Percentiles rank a stretch among this genome's conserved stretches.
Evolutionary conservation across 2,797 vertebrate genomes (phyloP).

Genomic region (Pteropus rufus): DNA sequence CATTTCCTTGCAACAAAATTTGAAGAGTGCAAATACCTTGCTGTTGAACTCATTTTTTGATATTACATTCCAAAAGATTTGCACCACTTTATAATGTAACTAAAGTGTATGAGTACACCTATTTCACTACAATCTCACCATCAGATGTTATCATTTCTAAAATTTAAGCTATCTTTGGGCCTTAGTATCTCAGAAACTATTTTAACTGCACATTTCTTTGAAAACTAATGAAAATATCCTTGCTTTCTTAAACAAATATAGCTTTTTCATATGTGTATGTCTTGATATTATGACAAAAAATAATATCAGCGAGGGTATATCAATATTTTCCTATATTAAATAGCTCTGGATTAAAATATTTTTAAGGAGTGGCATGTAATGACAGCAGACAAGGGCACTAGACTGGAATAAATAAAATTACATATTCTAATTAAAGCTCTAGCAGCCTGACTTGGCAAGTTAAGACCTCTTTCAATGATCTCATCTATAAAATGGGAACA

Average conservation of each 20-base stretch:
- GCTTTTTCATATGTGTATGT: neutral
- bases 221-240: constrained; percentile 25
- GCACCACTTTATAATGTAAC: neutral
- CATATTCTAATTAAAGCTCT: constrained; percentile 29
- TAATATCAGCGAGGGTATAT: neutral
- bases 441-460: neutral
- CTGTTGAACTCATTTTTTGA: neutral
- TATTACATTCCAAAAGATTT: constrained; percentile 26
- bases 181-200: neutral
- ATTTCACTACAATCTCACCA: constrained; percentile 8
- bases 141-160: constrained; percentile 32
- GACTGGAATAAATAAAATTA: constrained; percentile 20
- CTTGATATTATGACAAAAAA: too few relatives aligned
- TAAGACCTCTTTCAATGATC: neutral
- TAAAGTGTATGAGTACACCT: neutral
- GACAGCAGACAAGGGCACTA: neutral
- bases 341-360: neutral
- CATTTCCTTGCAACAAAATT: neutral
- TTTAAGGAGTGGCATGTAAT: neutral
- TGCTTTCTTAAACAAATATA: constrained; percentile 13
- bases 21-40: neutral
- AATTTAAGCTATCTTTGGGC: neutral
- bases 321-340: neutral
- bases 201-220: constrained; percentile 30
- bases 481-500: constrained; percentile 25